Evolutionary conservation across 2,113 vertebrate genomes (phyloP).

Genomic region (Oceanodroma tethys): DNA sequence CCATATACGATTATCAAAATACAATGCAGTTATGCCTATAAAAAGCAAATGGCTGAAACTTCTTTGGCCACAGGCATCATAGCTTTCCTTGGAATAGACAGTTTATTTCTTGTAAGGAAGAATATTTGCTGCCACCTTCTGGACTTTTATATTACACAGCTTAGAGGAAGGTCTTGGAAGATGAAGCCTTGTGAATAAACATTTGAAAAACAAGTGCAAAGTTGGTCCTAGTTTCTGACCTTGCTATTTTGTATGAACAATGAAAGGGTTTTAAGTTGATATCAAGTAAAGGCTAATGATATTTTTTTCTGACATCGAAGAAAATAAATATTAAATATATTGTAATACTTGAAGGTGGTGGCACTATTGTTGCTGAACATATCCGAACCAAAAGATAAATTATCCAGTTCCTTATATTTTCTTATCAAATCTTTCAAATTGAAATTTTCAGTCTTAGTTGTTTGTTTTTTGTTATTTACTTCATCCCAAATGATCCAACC

Average conservation of each 20-base stretch:
- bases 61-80: background rate
- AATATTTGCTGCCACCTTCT: conserved; percentile 68
- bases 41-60: background rate
- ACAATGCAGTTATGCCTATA: background rate
- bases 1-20: background rate
- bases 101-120: background rate
- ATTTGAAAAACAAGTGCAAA: background rate
- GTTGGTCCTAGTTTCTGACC: background rate
- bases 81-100: background rate
- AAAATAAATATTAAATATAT: background rate
- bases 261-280: background rate
- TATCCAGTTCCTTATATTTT: background rate
- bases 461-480: background rate
- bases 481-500: background rate
- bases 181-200: background rate
- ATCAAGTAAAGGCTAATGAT: background rate
- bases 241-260: background rate
- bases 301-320: background rate
- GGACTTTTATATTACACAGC: background rate
- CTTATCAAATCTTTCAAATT: background rate
- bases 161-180: background rate
- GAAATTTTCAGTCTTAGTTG: background rate
- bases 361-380: background rate
- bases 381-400: background rate
- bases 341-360: background rate